phyloP scores from a whole-genome alignment of 2,113 vertebrate species.

The Sialia sialis region DNA sequence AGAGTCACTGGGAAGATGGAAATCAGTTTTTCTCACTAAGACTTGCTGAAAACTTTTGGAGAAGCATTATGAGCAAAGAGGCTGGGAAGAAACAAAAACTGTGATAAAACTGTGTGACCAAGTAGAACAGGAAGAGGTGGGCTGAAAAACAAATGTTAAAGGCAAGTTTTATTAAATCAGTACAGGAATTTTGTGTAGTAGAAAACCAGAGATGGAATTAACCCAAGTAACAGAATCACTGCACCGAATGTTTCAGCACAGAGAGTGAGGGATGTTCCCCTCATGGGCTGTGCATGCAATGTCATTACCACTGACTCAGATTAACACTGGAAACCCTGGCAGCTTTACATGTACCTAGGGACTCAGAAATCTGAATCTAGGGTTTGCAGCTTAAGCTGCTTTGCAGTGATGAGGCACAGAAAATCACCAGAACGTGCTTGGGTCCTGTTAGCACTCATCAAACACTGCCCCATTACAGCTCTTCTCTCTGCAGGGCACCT shows the following conservation, averaged over 20 bases:
- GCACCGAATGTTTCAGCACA: neutral
- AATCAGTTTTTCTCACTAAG: neutral
- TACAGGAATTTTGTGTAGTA: neutral
- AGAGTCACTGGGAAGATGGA: neutral
- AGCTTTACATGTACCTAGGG: neutral
- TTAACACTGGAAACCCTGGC: conserved; percentile 21
- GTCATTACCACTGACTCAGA: neutral
- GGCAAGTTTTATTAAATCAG: neutral
- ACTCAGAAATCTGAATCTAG: neutral
- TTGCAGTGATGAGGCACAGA: neutral
- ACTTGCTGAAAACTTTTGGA: neutral
- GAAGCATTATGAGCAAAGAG: neutral
- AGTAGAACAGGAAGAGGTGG: neutral
- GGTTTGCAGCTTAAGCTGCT: neutral
- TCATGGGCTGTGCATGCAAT: neutral
- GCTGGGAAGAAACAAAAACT: neutral
- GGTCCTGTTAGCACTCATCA: neutral
- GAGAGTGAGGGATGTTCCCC: neutral
- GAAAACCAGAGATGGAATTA: neutral
- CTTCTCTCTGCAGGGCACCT: neutral
- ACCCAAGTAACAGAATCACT: neutral
- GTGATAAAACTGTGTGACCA: neutral
- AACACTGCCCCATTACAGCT: neutral
- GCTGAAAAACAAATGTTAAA: neutral
- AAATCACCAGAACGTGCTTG: neutral